Evolutionary conservation across 2,113 vertebrate genomes (phyloP).

Genomic region (Cyphomyrus plagiostoma): DNA sequence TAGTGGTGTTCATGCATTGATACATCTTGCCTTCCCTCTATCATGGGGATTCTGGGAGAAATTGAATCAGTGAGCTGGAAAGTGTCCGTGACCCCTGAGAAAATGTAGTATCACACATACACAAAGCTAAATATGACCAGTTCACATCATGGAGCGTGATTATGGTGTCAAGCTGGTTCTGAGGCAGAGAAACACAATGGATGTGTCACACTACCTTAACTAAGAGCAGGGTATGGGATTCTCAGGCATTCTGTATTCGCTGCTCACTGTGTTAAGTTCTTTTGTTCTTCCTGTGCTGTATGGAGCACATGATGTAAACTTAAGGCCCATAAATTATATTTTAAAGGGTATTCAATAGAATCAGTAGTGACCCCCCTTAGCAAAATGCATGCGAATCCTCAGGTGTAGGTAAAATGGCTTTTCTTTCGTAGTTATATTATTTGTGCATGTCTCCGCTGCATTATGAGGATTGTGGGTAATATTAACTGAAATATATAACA

Average conservation of each 20-base stretch:
- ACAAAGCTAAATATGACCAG: background rate
- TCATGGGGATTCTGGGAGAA: background rate
- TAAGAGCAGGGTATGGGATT: background rate
- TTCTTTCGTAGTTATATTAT: background rate
- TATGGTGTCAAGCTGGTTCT: background rate
- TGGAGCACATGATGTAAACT: background rate
- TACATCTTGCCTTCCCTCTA: background rate
- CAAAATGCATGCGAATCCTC: background rate
- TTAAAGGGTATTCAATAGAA: background rate
- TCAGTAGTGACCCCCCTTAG: background rate
- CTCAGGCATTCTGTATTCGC: background rate
- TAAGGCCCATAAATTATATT: background rate
- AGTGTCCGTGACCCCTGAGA: background rate
- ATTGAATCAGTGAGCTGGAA: conserved; percentile 1
- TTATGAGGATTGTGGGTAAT: background rate
- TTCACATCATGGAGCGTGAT: background rate
- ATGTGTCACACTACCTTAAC: background rate
- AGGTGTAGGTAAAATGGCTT: background rate
- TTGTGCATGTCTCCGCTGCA: background rate
- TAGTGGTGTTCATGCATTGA: background rate
- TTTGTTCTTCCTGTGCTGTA: background rate
- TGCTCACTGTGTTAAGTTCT: background rate
- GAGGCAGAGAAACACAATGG: background rate
- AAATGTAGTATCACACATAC: background rate
- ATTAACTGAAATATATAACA: background rate